Percentiles rank a stretch among this genome's conserved stretches.
Conservation (phyloP, 2,888 invertebrate species). For the Apamea monoglypha region DNA sequence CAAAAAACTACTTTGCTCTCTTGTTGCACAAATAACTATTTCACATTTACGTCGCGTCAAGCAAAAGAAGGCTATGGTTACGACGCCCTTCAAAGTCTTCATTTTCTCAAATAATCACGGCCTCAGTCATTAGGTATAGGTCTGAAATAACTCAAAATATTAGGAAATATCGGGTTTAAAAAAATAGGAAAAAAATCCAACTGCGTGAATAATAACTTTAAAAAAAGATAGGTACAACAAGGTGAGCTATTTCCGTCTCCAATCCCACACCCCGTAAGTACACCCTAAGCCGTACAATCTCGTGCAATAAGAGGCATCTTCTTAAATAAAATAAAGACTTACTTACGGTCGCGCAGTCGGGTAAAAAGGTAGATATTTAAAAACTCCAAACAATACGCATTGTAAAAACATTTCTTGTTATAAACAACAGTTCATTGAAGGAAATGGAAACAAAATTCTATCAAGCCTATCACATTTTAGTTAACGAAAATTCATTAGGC, state of each 20-base stretch:
- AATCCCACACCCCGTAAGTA: background rate
- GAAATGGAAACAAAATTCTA: constrained; percentile 25
- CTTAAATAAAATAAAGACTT: constrained; percentile 1
- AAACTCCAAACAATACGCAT: background rate
- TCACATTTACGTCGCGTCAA: constrained; percentile 2
- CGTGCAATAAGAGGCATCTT: background rate
- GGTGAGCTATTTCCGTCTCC: background rate
- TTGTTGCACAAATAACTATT: no score
- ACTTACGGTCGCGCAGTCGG: background rate
- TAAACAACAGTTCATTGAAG: constrained; percentile 11
- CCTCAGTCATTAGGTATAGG: background rate
- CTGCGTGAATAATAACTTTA: background rate
- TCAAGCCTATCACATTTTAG: constrained; percentile 25
- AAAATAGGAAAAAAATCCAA: background rate
- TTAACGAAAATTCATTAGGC: constrained; percentile 35
- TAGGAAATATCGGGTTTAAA: background rate
- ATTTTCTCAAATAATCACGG: constrained; percentile 2
- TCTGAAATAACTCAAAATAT: background rate
- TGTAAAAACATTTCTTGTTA: background rate
- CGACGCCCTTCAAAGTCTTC: background rate
- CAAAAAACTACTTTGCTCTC: no score
- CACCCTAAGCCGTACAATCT: background rate
- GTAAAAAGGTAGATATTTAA: background rate
- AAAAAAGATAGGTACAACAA: background rate
- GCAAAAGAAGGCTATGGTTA: background rate